Evolutionary conservation across 2,888 invertebrate genomes (phyloP).

Genomic region (Fragum sueziense): DNA sequence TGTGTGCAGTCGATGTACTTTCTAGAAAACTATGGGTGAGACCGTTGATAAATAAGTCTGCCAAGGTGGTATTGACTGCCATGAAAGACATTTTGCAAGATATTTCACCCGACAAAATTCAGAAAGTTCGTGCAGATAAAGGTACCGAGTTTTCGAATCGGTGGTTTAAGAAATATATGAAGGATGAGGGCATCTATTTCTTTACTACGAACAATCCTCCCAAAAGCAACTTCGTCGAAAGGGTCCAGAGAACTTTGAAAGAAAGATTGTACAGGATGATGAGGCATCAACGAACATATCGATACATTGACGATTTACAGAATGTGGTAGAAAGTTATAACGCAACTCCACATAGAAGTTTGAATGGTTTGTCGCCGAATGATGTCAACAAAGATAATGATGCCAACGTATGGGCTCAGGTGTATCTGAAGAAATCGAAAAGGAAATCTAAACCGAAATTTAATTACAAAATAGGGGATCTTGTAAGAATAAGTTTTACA

Average conservation of each 20-base stretch:
- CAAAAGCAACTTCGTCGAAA: slow-evolving; percentile 25
- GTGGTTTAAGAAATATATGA: slow-evolving; percentile 22
- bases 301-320: slow-evolving; percentile 46
- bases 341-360: slow-evolving; percentile 39
- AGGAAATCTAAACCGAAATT: slow-evolving; percentile 30
- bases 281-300: slow-evolving; percentile 49
- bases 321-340: slow-evolving; percentile 46
- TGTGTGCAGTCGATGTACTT: slow-evolving; percentile 28
- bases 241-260: slow-evolving; percentile 22
- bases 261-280: slow-evolving; percentile 17
- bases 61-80: slow-evolving; percentile 30
- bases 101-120: slow-evolving; percentile 20
- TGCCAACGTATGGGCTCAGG: slow-evolving; percentile 52
- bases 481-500: slow-evolving; percentile 48
- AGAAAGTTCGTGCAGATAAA: slow-evolving; percentile 25
- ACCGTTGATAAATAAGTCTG: slow-evolving; percentile 27
- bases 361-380: slow-evolving; percentile 37
- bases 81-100: slow-evolving; percentile 31
- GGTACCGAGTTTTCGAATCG: slow-evolving; percentile 29
- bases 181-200: slow-evolving; percentile 26
- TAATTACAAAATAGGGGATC: slow-evolving; percentile 37
- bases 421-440: slow-evolving; percentile 42
- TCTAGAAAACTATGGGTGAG: slow-evolving; percentile 16
- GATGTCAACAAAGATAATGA: slow-evolving; percentile 47
- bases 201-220: slow-evolving; percentile 15